Conservation (phyloP, 2,888 invertebrate species). For the Molanna angustata region DNA sequence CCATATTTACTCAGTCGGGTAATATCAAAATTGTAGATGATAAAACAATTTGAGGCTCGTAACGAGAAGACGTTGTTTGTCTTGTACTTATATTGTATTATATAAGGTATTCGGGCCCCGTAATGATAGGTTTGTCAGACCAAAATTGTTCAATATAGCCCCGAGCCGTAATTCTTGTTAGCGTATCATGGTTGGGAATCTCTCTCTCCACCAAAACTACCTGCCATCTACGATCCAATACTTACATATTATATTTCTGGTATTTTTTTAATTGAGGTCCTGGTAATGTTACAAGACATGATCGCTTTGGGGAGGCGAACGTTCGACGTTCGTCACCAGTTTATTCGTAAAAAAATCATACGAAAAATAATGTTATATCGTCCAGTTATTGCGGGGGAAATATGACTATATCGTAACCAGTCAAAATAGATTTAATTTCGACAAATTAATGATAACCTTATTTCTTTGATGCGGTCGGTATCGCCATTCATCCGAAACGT, state of each 20-base stretch:
- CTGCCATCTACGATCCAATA: too few relatives aligned
- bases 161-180: conserved; percentile 25
- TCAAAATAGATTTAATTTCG: too few relatives aligned
- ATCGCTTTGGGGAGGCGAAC: conserved; percentile 3
- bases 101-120: conserved; percentile 27
- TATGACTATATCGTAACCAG: too few relatives aligned
- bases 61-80: conserved; percentile 28
- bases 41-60: conserved; percentile 29
- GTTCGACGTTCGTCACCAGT: neutral
- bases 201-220: neutral
- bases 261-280: conserved; percentile 31
- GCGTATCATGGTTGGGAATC: conserved; percentile 29
- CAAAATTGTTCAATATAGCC: conserved; percentile 30
- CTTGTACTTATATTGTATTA: conserved; percentile 27
- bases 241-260: conserved; percentile 11
- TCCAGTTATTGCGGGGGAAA: too few relatives aligned
- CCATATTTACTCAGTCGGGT: conserved; percentile 23
- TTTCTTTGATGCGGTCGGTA: too few relatives aligned
- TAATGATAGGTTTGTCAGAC: conserved; percentile 29
- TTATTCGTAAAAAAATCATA: conserved; percentile 1
- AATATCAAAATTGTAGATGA: conserved; percentile 28
- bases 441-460: too few relatives aligned
- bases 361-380: too few relatives aligned
- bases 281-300: conserved; percentile 17
- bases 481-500: too few relatives aligned